These are phyloP conservation scores for Pangasius mekongensis DNA, from an alignment of 2,797 vertebrate genomes.

Conservation along the genomic window DNA sequence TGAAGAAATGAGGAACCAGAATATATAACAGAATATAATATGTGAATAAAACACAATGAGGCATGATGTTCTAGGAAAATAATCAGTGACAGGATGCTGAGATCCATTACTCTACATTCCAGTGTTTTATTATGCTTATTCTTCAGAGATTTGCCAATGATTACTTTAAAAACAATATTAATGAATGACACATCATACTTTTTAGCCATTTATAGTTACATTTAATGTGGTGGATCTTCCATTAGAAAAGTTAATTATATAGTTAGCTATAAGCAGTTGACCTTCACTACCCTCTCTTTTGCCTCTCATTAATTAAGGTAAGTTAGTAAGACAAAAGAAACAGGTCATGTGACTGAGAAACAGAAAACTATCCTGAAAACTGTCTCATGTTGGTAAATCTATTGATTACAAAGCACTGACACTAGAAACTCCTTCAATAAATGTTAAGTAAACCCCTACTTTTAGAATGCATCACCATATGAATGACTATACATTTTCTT, in stretches of 20 bases:
- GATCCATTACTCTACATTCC: neutral
- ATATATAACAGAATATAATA: too few relatives aligned
- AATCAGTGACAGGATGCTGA: neutral
- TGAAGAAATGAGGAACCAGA: too few relatives aligned
- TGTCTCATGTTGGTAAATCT: neutral
- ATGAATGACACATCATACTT: neutral
- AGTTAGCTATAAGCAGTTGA: neutral
- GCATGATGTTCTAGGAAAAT: neutral
- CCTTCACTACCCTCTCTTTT: neutral
- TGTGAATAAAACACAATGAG: too few relatives aligned
- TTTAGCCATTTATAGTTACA: neutral
- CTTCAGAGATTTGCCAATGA: neutral
- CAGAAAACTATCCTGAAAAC: neutral
- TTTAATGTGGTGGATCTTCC: neutral
- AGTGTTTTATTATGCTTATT: neutral
- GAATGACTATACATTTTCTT: neutral
- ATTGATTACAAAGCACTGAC: neutral
- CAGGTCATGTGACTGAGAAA: neutral
- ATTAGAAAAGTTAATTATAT: neutral
- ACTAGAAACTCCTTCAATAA: neutral
- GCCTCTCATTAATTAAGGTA: neutral
- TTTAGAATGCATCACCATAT: neutral
- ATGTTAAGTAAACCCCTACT: neutral
- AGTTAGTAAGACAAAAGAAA: neutral
- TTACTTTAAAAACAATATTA: neutral